Percentiles rank a stretch among this genome's conserved stretches.
These are phyloP conservation scores for Dufourea novaeangliae DNA, from an alignment of 1,140 invertebrate genomes.

Conservation along the genomic window DNA sequence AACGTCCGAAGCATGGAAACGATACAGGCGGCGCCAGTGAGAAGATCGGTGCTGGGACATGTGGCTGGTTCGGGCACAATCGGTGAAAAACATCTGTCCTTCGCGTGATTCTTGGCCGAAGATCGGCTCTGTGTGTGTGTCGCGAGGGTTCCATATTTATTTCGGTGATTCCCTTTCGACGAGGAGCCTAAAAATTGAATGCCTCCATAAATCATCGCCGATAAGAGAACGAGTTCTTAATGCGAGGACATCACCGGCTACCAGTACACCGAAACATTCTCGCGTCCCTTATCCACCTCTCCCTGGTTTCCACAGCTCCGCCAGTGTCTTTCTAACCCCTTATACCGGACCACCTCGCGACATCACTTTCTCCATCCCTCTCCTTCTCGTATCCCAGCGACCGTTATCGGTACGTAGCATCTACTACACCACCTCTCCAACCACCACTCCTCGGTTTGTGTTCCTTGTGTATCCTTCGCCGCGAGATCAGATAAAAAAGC, in stretches of 20 bases:
- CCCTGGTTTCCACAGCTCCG: background rate
- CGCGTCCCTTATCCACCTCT: constrained; percentile 33
- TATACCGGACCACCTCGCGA: constrained; percentile 50
- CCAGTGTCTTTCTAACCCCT: constrained; percentile 60
- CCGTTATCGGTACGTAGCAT: constrained; percentile 54
- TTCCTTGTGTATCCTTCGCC: constrained; percentile 66
- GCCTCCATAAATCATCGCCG: constrained; percentile 65
- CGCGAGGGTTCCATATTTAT: constrained; percentile 56
- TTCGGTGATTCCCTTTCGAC: constrained; percentile 67
- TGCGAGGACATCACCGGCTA: constrained; percentile 68
- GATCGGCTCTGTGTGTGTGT: too few relatives aligned
- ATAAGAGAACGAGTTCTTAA: constrained; percentile 70
- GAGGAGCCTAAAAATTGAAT: constrained; percentile 66
- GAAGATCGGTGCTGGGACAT: constrained; percentile 34
- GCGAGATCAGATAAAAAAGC: constrained; percentile 65
- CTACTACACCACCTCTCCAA: constrained; percentile 54
- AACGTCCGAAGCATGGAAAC: constrained; percentile 28
- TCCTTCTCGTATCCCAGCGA: constrained; percentile 3
- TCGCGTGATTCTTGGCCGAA: constrained; percentile 39
- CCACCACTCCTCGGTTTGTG: constrained; percentile 48
- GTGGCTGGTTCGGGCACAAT: constrained; percentile 34
- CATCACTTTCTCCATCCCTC: background rate
- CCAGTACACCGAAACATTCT: constrained; percentile 42
- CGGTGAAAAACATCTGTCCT: constrained; percentile 63
- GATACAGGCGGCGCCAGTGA: background rate